Evolutionary conservation across 2,888 invertebrate species (phyloP).

Genomic region (Villa cingulata): DNA sequence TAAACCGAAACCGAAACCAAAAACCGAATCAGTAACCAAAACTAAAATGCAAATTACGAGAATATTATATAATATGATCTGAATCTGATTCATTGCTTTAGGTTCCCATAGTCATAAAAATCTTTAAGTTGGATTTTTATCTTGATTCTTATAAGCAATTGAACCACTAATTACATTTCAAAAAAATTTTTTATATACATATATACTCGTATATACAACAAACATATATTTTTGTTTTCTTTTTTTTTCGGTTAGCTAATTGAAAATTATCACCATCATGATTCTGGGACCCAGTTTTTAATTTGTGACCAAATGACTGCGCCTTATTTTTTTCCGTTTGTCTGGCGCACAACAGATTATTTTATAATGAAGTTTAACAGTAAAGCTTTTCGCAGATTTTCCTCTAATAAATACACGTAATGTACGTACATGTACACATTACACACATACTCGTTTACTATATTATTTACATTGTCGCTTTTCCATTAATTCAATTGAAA

Average conservation of each 20-base stretch:
- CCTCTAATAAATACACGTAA: too few species aligned
- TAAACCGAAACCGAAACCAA: too few species aligned
- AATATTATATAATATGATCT: too few species aligned
- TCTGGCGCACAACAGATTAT: neutral
- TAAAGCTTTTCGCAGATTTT: conserved; percentile 1
- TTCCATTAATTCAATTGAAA: neutral
- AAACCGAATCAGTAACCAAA: too few species aligned
- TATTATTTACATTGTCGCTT: neutral
- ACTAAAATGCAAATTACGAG: too few species aligned
- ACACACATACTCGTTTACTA: too few species aligned
- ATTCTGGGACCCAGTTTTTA: neutral
- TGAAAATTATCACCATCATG: conserved; percentile 11
- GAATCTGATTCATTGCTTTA: neutral
- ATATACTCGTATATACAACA: too few species aligned
- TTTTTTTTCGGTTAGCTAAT: conserved; percentile 7
- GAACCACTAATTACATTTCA: conserved; percentile 6
- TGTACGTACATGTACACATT: too few species aligned
- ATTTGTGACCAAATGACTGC: conserved; percentile 1
- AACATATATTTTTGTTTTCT: too few species aligned
- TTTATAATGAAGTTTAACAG: neutral
- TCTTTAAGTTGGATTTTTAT: neutral
- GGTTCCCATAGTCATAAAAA: conserved; percentile 2
- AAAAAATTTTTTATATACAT: too few species aligned
- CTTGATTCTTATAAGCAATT: conserved; percentile 5
- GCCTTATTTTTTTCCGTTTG: conserved; percentile 7